Evolutionary conservation across 2,797 vertebrate species (phyloP).

Genomic region (Stomatorhinus walkeri): DNA sequence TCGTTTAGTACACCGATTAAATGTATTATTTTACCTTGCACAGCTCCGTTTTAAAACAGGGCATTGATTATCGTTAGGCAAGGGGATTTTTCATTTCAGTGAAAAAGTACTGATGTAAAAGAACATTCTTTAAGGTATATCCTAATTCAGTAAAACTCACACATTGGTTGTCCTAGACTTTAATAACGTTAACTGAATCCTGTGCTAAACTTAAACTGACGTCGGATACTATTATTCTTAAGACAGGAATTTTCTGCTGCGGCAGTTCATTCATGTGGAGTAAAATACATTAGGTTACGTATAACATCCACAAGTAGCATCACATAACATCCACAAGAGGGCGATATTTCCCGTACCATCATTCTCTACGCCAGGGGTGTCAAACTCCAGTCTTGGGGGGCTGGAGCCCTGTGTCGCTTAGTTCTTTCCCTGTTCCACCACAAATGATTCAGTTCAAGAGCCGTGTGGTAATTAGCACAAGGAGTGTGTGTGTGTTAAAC

Average conservation of each 20-base stretch:
- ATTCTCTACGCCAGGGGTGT: neutral
- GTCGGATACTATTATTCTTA: neutral
- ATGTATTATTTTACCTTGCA: neutral
- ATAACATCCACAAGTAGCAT: too few relatives aligned
- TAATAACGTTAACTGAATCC: neutral
- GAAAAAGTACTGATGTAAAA: neutral
- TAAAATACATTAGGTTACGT: neutral
- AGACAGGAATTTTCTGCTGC: neutral
- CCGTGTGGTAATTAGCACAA: too few relatives aligned
- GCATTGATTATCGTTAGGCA: neutral
- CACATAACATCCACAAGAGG: constrained; percentile 14
- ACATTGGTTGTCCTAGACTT: neutral
- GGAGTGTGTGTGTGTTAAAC: too few relatives aligned
- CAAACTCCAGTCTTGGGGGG: too few relatives aligned
- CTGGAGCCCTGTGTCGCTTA: too few relatives aligned
- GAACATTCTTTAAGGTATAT: neutral
- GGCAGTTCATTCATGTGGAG: neutral
- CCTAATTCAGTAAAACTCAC: neutral
- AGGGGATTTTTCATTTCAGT: neutral
- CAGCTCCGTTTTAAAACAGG: neutral
- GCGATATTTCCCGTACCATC: constrained; percentile 3
- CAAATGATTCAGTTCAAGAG: too few relatives aligned
- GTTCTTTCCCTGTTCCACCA: too few relatives aligned
- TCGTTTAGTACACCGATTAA: neutral
- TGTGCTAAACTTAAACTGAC: neutral